Evolutionary conservation across 92 coral and sea anemone species (phyloP), one percentile per base, ranked within the genome.

Genomic region (Epizoanthus illoricatus): DNA sequence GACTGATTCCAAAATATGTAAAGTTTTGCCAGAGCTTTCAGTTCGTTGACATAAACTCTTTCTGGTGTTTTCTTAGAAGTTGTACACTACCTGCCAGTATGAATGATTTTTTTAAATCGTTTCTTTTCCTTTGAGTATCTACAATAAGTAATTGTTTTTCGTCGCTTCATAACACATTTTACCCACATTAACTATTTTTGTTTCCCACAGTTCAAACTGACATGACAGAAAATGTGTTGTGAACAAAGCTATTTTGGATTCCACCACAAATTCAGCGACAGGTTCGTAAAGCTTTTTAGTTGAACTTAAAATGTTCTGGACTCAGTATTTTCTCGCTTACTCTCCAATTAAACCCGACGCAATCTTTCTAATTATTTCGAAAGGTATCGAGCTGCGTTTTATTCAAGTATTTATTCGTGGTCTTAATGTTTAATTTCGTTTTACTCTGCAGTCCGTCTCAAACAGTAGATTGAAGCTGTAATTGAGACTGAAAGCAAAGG

Each of bases 1-100:
- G 82, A 78, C 82, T 78, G 71, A 78, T 62, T 78, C 82, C 82
- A 78, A 63, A 63, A 63, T 78, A 78, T 78, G 82, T 78, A 78
- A 62, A 78, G 71, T 78, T 78, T 63, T 78, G 71, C 21, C 71
- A 78, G 61, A 78, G 71, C 82, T 66, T 78, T 78, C 82, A 78
- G 42, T 62, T 78, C 60, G 58, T 43, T 78, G 82, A 78, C 82
- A 78, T 43, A 21, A 20, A 43, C 21, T 20, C 60, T 42, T 20
- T 20, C 66, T 78, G 59, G 61, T 64, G 82, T 41, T 78, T 62
- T 78, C 71, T 62, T 45, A 28, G 52, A 58, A 59, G 56, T 18
- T 17, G 24, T 43, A 75, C 80, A 42, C 10, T 62, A 78, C 71
- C 71, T 78, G 82, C 47, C 70, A 62, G 47, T 61, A 20, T 16